Evolutionary conservation across 2,888 invertebrate species (phyloP), one percentile per base, ranked within the genome.

Genomic region (Frankliniella intonsa): DNA sequence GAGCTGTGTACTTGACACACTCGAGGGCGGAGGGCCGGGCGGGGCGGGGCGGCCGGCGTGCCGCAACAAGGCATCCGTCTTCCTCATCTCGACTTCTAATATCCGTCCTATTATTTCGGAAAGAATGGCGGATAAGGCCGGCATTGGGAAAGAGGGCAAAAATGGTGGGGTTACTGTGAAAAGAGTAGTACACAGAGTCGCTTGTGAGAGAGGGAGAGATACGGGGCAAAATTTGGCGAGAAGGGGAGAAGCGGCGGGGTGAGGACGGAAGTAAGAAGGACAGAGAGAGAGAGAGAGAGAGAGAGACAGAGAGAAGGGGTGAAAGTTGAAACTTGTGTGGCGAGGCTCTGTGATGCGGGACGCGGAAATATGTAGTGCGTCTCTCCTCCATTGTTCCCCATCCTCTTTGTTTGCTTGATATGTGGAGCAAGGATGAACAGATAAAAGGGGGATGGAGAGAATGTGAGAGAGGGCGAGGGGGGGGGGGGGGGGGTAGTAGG

Each of bases 351-450:
- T 12, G 55, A 76, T 25, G 69, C 69, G 22, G 11, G 10, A 25
- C 69, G 25, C 10, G 10, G 25, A 76, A 76, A 76, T 76, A 76
- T 76, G 69, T 76, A 76, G 22, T 22, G 69, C 69, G 69, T 76
- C 25, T 76, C 69, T 76, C 69, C 69, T 22, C 69, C 69, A 76
- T 76, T 76, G 69, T 76, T 76, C 22, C 69, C 69, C 25, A 12
- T 10, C 69, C 25, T 76, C 69, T 76, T 76, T 76, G 69, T 76
- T 76, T 76, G 69, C 69, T 22, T 76, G 69, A 76, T 76, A 76
- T 76, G 69, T 76, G 69, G 69, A 25, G 69, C 69, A 76, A 76
- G 69, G 25, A 76, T 25, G 69, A 22, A 76, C 69, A 76, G 69
- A 76, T 76, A 76, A 76, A 76, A 25, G 69, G 69, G 25, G 55